Evolutionary conservation across 2,888 invertebrate genomes (phyloP).

Genomic region (Thymelicus acteon): DNA sequence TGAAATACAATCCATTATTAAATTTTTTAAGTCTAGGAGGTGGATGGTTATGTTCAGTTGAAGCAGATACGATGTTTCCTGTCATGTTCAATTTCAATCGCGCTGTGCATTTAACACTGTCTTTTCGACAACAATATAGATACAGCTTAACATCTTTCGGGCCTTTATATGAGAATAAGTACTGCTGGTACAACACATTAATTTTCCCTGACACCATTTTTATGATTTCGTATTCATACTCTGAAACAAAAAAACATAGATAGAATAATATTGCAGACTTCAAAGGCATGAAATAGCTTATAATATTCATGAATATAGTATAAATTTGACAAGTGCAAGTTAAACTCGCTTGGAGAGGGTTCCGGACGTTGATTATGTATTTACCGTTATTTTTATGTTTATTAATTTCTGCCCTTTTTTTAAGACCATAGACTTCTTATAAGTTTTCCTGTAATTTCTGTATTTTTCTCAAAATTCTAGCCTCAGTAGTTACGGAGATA

Average conservation of each 20-base stretch:
- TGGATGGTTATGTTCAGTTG: constrained; percentile 47
- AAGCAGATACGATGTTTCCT: constrained; percentile 41
- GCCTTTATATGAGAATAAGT: constrained; percentile 44
- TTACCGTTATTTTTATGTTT: too few relatives aligned
- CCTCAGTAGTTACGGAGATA: too few relatives aligned
- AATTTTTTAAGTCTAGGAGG: constrained; percentile 34
- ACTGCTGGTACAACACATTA: constrained; percentile 2
- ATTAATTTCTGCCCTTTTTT: too few relatives aligned
- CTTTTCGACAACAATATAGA: constrained; percentile 28
- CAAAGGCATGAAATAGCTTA: too few relatives aligned
- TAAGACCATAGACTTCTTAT: too few relatives aligned
- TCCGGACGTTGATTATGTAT: too few relatives aligned
- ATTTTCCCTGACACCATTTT: neutral
- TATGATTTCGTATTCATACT: neutral
- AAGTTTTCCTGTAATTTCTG: too few relatives aligned
- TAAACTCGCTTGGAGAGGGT: too few relatives aligned
- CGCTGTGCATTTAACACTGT: constrained; percentile 46
- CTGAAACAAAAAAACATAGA: neutral
- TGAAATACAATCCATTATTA: constrained; percentile 1
- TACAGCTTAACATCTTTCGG: constrained; percentile 2
- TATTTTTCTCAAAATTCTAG: too few relatives aligned
- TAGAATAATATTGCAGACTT: too few relatives aligned
- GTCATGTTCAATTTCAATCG: constrained; percentile 42
- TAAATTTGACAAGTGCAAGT: too few relatives aligned
- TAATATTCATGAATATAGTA: too few relatives aligned